Percentiles rank a stretch among this genome's conserved stretches.
Evolutionary conservation across 64 coral and sea anemone genomes (phyloP).

Genomic region (Stichodactyla helianthus): DNA sequence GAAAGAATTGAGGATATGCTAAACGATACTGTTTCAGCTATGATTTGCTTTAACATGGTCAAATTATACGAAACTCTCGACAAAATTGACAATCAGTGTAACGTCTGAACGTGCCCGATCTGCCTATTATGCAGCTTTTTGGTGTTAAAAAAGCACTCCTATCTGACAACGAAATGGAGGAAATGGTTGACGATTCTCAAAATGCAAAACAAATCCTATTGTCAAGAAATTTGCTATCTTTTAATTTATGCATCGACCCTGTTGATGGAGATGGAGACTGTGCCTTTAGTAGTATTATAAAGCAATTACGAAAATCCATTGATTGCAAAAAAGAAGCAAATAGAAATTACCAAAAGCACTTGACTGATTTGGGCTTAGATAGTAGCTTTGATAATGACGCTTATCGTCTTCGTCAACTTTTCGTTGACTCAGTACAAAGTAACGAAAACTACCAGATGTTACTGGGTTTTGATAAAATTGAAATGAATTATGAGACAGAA

Average conservation of each 20-base stretch:
- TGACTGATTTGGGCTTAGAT: neutral
- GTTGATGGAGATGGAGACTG: slow-evolving; percentile 44
- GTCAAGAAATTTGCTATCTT: slow-evolving; percentile 12
- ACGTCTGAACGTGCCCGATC: slow-evolving; percentile 9
- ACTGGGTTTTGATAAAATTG: slow-evolving; percentile 14
- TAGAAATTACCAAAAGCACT: neutral
- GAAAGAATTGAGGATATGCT: neutral
- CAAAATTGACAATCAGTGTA: neutral
- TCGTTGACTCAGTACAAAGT: slow-evolving; percentile 10
- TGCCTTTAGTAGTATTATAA: slow-evolving; percentile 16
- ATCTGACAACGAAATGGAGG: neutral
- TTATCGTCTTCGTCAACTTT: slow-evolving; percentile 37
- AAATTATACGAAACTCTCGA: neutral
- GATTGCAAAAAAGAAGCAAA: neutral
- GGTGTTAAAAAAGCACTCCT: neutral
- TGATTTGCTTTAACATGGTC: neutral
- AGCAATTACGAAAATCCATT: neutral
- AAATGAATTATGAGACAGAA: slow-evolving; percentile 40
- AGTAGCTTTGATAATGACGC: slow-evolving; percentile 12
- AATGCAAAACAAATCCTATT: neutral
- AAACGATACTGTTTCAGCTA: neutral
- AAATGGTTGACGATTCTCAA: neutral
- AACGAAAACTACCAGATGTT: slow-evolving; percentile 41
- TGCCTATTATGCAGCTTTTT: neutral
- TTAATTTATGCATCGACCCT: slow-evolving; percentile 5